Evolutionary conservation across 2,797 vertebrate genomes (phyloP), one percentile per base, ranked within the genome.

Genomic region (Helicolenus hilgendorfi): DNA sequence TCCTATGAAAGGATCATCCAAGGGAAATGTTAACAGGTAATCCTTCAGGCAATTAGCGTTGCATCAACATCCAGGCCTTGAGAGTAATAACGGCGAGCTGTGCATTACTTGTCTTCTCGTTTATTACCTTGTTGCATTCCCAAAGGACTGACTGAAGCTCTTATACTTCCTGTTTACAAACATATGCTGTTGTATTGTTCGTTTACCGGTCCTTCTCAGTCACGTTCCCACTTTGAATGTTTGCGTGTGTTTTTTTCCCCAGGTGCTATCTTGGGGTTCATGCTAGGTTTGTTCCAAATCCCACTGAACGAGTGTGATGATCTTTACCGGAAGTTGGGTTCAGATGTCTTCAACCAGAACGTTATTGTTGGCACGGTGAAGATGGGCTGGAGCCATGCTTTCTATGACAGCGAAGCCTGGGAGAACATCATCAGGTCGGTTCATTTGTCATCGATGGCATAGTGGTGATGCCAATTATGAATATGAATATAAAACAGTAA

Each of bases 371-470:
- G 99, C 87, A 99, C 99, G 0, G 96, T 99, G 86, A 99, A 99
- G 97, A 99, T 99, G 99, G 98, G 99, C 86, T 99, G 99, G 99
- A 99, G 91, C 93, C 99, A 99, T 1, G 98, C 98, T 72, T 99
- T 99, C 95, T 99, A 99, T 87, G 98, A 99, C 95, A 99, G 98
- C 64, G 97, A 98, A 92, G 96, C 97, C 53, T 99, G 99, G 99
- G 99, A 99, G 95, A 98, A 97, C 89, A 97, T 99, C 91, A 98
- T 99, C 84, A 98, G 98, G 99, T 99, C 95, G 98, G 98, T 98
- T 59, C 55, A 11, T n/a, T 65, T 73, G 18, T 71, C 65, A 14
- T 55, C 53, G 2, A 45, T 7, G 0, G 24, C 22, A n/a, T 7
- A n/a, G 31, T 55, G 33, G 5, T 8, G n/a, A n/a, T n/a, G n/a